Evolutionary conservation across 2,113 vertebrate genomes (phyloP), one percentile per base, ranked within the genome.

Genomic region (Myiagra hebetior): DNA sequence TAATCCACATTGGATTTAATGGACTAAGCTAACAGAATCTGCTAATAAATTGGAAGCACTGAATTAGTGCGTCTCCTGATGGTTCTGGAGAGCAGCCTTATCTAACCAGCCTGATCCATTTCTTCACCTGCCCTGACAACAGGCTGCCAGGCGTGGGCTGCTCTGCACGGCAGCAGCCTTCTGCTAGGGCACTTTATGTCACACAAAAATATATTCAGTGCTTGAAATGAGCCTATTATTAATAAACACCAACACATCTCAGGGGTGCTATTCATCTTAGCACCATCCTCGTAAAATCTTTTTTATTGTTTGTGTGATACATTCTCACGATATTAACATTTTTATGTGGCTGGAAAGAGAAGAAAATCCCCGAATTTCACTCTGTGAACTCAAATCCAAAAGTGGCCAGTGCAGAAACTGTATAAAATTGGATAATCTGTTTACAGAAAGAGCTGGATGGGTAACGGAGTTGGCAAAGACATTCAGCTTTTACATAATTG

Each of bases 341-440:
- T 96, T 92, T 49, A n/a, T 86, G n/a, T 3, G 7, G 14, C 42
- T 92, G 42, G 41, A 88, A 92, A 68, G 75, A 88, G 64, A 74
- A 82, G 56, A 94, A 79, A 80, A 80, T 86, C 37, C 22, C 33
- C 30, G 46, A 69, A 57, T 96, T 93, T 79, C 67, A n/a, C 30
- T 89, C 89, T 56, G 11, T 87, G 78, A 93, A 86, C 47, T 74
- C 28, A 86, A 77, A 88, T 84, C 63, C 52, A 37, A 78, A 86
- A 92, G 55, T 81, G 73, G 56, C 79, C 93, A 74, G 92, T 88
- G 85, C 92, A 96, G 87, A 94, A 95, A 94, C 76, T 93, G 85
- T 80, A 69, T 86, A 77, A 96, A 97, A 94, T 91, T 81, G 80
- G 91, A 92, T 96, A 96, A 96, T 93, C 85, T 93, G 76, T 94